These are phyloP conservation scores for Lophotis ruficrista DNA, from an alignment of 2,113 vertebrate genomes.

Conservation along the genomic window DNA sequence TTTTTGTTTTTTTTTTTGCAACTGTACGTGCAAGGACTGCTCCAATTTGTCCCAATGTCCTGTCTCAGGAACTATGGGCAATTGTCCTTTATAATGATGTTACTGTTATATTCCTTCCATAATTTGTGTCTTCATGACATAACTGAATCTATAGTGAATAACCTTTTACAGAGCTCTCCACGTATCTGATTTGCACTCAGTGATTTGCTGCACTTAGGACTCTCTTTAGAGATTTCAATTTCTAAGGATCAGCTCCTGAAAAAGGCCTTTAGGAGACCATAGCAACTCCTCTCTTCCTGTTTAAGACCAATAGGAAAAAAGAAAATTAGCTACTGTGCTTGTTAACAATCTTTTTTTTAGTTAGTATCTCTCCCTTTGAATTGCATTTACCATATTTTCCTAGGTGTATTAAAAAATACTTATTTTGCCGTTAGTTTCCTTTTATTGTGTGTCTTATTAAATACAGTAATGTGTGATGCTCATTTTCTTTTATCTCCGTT, in stretches of 20 bases:
- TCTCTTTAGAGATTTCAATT: neutral
- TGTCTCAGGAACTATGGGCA: neutral
- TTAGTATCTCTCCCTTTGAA: neutral
- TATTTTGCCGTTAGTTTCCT: neutral
- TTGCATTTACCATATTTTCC: neutral
- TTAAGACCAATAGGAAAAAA: neutral
- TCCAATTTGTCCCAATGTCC: neutral
- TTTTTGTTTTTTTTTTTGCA: neutral
- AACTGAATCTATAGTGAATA: neutral
- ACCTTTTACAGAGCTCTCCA: neutral
- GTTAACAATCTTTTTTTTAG: neutral
- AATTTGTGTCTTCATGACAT: neutral
- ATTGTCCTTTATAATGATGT: neutral
- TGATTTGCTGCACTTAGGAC: conserved; percentile 14
- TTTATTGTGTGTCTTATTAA: neutral
- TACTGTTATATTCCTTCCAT: neutral
- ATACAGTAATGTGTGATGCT: neutral
- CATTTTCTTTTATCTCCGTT: neutral
- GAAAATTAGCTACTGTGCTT: neutral
- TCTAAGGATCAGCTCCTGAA: neutral
- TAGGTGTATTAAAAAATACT: neutral
- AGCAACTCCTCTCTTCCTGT: neutral
- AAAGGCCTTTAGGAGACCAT: neutral
- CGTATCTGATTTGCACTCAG: neutral
- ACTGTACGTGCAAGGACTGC: neutral